Conservation (phyloP, 1,140 invertebrate species). For the Drosophila persimilis region DNA sequence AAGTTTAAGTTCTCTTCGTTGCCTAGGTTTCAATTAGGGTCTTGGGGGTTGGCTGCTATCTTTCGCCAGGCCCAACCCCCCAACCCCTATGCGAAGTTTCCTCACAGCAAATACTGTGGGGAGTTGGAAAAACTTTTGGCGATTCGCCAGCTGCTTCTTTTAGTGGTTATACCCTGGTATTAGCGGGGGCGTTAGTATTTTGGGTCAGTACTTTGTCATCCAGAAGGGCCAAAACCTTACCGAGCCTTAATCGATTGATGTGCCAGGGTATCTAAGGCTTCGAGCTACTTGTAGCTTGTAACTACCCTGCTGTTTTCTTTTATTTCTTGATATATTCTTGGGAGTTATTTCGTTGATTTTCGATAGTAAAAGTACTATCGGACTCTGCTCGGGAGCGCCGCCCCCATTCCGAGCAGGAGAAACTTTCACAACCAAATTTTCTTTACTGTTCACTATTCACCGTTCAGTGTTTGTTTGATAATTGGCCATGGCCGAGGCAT, state of each 20-base stretch:
- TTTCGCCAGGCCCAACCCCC: background rate
- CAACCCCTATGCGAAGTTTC: conserved; percentile 41
- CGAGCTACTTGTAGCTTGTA: no score
- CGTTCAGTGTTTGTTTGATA: conserved; percentile 67
- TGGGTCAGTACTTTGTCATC: no score
- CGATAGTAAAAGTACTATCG: conserved; percentile 44
- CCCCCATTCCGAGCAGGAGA: background rate
- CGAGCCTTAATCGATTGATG: no score
- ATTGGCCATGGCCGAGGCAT: conserved; percentile 71
- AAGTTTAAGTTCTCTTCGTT: conserved; percentile 71
- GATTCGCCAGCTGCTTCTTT: conserved; percentile 6
- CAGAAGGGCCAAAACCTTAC: no score
- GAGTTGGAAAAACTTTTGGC: conserved; percentile 35
- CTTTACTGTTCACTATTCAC: conserved; percentile 20
- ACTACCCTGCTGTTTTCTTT: no score
- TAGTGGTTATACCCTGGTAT: conserved; percentile 1
- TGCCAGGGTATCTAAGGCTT: no score
- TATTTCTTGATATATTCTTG: conserved; percentile 29
- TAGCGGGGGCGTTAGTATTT: no score
- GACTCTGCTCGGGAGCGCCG: background rate
- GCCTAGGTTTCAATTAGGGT: conserved; percentile 75
- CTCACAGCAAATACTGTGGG: conserved; percentile 40
- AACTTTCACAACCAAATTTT: conserved; percentile 72
- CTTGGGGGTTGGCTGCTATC: conserved; percentile 39
- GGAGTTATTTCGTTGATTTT: conserved; percentile 72